Conservation (phyloP, 1,140 invertebrate genomes). For the Drusus annulatus region DNA sequence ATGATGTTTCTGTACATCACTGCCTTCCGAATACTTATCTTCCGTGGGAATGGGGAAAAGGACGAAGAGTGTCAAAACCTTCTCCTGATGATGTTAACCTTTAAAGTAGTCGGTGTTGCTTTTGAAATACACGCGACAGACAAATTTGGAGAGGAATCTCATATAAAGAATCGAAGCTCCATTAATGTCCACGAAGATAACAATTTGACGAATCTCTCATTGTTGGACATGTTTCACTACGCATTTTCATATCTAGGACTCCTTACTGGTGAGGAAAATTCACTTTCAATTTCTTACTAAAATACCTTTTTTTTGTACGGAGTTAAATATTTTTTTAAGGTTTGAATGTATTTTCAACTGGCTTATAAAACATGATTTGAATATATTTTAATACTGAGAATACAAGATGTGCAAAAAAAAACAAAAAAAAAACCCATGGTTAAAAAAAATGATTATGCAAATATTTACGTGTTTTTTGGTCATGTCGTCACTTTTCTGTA, state of each 20-base stretch:
- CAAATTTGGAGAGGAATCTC: slow-evolving; percentile 14
- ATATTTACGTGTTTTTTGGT: too few species aligned
- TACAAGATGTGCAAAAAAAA: too few species aligned
- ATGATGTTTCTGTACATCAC: slow-evolving; percentile 35
- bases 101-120: slow-evolving; percentile 45
- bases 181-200: not conserved
- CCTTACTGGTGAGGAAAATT: slow-evolving; percentile 30
- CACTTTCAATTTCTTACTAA: too few species aligned
- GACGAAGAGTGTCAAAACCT: not conserved
- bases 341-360: too few species aligned
- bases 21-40: slow-evolving; percentile 32
- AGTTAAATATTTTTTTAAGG: too few species aligned
- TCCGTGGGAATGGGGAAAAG: not conserved
- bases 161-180: too few species aligned
- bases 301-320: too few species aligned
- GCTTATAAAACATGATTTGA: too few species aligned
- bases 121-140: slow-evolving; percentile 46
- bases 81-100: slow-evolving; percentile 45
- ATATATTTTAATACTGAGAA: too few species aligned
- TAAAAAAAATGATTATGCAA: too few species aligned
- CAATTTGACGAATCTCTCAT: slow-evolving; percentile 2
- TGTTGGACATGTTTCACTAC: slow-evolving; percentile 50
- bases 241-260: slow-evolving; percentile 48
- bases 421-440: too few species aligned
- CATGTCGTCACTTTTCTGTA: too few species aligned